Base-by-base conservation (phyloP, 37 sponge, comb jelly and placozoan genomes). In the Mnemiopsis leidyi region DNA sequence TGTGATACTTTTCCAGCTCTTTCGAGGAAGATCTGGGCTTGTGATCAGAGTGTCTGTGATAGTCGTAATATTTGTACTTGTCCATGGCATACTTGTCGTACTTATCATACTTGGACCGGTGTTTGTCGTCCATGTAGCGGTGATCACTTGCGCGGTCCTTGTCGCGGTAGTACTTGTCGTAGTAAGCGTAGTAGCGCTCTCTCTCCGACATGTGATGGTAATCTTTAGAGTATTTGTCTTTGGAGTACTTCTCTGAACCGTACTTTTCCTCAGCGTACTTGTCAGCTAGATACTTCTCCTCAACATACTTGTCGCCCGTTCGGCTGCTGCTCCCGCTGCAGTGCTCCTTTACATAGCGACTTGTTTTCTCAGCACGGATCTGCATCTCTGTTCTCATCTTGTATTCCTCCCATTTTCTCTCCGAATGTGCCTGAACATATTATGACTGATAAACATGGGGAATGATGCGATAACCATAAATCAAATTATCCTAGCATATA, bases 301-400 rank as follows among this genome's bases (percentile, higher is more conserved):
- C 29, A 1, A 21, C 2, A 28, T 85, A 40, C 23, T 39, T 85
- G 61, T 85, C 90, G 32, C 48, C 48, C 36, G 31, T 32, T 7
- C 38, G 31, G 3, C 38, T 79, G 29, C 82, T 32, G 21, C 82
- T 32, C 7, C 82, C 38, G 37, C 82, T 32, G 61, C 90, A 40
- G 90, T 85, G 90, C 48, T 85, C 90, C 90, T 40, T 38, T 1
- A 85, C 61, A 37, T 85, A 85, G 30, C 90, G 90, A 21, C 61
- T 85, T 20, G 90, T 85, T 39, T 85, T 85, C 24, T 85, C 90
- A 3, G 90, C 90, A 28, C 90, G 32, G 40, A 85, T 85, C 90
- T 85, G 90, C 90, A 85, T 38, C 61, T 85, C 90, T 23, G 13
- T 40, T 29, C 35, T 38, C 90, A 85, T 85, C 90, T 85, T 85